Base-by-base conservation (phyloP, 2,113 vertebrate species). In the Barbus barbus region DNA sequence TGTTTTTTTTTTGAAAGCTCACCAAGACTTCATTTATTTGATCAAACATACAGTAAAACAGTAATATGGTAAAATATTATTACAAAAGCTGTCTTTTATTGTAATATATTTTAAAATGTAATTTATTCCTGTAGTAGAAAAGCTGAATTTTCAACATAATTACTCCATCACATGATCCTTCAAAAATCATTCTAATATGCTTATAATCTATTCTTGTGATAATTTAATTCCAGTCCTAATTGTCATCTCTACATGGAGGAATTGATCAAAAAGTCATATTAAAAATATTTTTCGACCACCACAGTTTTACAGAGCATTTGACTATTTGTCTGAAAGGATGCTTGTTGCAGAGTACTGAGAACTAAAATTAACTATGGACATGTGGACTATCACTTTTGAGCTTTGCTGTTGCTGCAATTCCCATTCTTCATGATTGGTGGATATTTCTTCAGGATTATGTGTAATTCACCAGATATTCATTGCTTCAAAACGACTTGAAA, bases 291-390 rank as follows among this genome's bases (percentile, higher is more conserved):
- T 71, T 71, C n/a, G n/a, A n/a, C n/a, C n/a, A n/a, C n/a, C n/a
- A n/a, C n/a, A n/a, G n/a, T n/a, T 69, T 20, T 22, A 71, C 33
- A 22, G 20, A 71, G 9, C 67, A 71, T 38, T 4, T 71, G 33
- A 22, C 8, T 38, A n/a, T 46, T 73, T 73, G 22, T 41, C 71
- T 73, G 41, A 46, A 72, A 41, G 1, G 20, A 44, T 26, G 5
- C 5, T 72, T 71, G 20, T 44, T 72, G n/a, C 38, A 72, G 18
- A 74, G n/a, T 26, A n/a, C 67, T n/a, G 7, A n/a, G 20, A 41
- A 48, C 22, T 74, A 74, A 48, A 46, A 74, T 74, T 46, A 74
- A 74, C 71, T 74, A 2, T 74, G 71, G n/a, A 24, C 71, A 46
- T 73, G 71, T 46, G 71, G 71, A 76, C 26, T 31, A 33, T 53